Conservation (phyloP, 2,888 invertebrate genomes). For the Mesochorus sp. region DNA sequence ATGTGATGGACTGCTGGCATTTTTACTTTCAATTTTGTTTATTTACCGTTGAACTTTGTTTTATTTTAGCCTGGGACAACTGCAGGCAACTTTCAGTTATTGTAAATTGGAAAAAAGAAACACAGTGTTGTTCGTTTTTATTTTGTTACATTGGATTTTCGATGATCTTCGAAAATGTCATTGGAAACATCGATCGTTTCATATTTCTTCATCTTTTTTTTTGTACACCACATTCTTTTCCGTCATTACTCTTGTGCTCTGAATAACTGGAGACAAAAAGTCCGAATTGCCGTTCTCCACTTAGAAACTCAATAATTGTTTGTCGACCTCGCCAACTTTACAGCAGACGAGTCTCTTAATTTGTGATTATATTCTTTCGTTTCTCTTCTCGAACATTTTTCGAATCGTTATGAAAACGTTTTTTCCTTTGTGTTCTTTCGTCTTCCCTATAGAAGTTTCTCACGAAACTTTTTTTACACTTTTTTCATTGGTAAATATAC, state of each 20-base stretch:
- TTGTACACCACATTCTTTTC: conserved; percentile 3
- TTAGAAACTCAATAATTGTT: conserved; percentile 12
- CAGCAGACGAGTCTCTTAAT: conserved; percentile 40
- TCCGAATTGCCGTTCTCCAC: conserved; percentile 16
- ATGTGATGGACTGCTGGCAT: no score
- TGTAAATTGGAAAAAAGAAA: no score
- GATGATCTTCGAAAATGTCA: not conserved
- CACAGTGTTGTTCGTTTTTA: no score
- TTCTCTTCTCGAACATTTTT: conserved; percentile 17
- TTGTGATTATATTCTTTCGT: conserved; percentile 11
- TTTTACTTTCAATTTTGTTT: no score
- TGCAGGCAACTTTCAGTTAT: no score
- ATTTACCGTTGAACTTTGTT: no score
- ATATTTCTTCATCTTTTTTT: not conserved
- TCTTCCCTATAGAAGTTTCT: no score
- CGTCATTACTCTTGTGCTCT: conserved; percentile 30
- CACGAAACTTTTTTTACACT: no score
- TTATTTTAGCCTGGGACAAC: no score
- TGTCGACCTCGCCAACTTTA: conserved; percentile 22
- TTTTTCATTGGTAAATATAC: no score
- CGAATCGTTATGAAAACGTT: not conserved
- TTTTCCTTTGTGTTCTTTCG: not conserved
- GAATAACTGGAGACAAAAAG: conserved; percentile 33
- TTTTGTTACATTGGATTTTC: not conserved
- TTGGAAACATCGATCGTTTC: not conserved